Conservation (phyloP, 2,888 invertebrate species). For the Drosophila buzzatii region DNA sequence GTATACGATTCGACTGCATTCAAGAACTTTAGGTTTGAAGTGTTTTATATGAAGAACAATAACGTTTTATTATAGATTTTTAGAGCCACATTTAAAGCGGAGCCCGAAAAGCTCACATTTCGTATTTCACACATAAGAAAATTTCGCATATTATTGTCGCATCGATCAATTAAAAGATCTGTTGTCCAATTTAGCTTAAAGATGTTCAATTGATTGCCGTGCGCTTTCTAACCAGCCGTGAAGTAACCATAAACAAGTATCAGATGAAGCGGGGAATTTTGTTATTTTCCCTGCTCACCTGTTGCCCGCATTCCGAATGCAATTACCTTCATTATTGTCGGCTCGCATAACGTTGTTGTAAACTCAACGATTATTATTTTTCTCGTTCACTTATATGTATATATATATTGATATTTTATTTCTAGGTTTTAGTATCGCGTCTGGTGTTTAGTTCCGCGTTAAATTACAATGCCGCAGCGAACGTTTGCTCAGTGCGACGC, state of each 20-base stretch:
- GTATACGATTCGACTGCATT: background rate
- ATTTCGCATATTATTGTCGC: background rate
- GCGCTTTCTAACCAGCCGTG: conserved; percentile 9
- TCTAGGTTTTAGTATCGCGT: background rate
- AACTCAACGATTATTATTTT: conserved; percentile 13
- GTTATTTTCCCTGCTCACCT: background rate
- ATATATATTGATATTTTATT: conserved; percentile 14
- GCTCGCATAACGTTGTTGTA: conserved; percentile 50
- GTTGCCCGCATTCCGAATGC: background rate
- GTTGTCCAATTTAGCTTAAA: background rate
- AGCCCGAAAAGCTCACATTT: background rate
- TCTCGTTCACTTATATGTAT: background rate
- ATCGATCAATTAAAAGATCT: conserved; percentile 7
- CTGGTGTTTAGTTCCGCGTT: conserved; percentile 37
- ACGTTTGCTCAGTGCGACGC: conserved; percentile 88
- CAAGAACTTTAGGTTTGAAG: background rate
- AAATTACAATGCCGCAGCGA: conserved; percentile 20
- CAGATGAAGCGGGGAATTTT: conserved; percentile 2
- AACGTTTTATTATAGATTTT: background rate
- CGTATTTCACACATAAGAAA: background rate
- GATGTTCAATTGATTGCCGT: conserved; percentile 1
- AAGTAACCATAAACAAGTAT: background rate
- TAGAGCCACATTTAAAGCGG: background rate
- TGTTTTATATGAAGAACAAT: background rate
- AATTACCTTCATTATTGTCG: conserved; percentile 52